Base-by-base conservation (phyloP, 2,888 invertebrate species). In the Drosophila nigricruria region DNA sequence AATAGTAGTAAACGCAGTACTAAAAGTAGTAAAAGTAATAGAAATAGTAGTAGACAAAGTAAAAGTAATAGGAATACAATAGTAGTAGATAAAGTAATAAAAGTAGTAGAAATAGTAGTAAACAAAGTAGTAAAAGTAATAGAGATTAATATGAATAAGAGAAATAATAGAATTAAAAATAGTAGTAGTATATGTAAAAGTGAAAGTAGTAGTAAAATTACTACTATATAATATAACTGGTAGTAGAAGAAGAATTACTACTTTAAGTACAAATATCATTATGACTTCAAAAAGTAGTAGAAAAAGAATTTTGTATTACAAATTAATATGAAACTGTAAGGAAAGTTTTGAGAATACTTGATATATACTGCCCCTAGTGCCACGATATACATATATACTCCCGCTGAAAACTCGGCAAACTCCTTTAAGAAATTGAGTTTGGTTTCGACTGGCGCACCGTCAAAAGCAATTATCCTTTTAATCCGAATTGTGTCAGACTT, bases 381-480 rank as follows among this genome's bases (percentile, higher is more conserved):
- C 23, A 9, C n/a, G n/a, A n/a, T n/a, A n/a, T n/a, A n/a, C n/a
- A 5, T 42, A 2, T 23, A 10, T 12, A 10, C 6, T n/a, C n/a
- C 12, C 25, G 9, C n/a, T 12, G 1, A 52, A 47, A 34, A n/a
- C 43, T 14, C 16, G 18, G n/a, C 16, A 4, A n/a, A n/a, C 8
- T 38, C 0, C 12, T n/a, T 10, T 6, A 25, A 34, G n/a, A 10
- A 61, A 30, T 71, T 61, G 70, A 45, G 49, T 27, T 59, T 47
- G 27, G 49, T 60, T 54, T 30, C 57, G 53, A 52, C 54, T 40
- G 36, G 38, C 36, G 12, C 27, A 69, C 64, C 52, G n/a, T 54
- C 53, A 67, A 79, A 82, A 63, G 70, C 70, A 83, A 82, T 82
- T 82, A 77, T 66, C 43, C 30, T 25, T 49, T 43, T 42, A 61